Evolutionary conservation across 2,888 invertebrate species (phyloP).

Genomic region (Chaetoderma sp.): DNA sequence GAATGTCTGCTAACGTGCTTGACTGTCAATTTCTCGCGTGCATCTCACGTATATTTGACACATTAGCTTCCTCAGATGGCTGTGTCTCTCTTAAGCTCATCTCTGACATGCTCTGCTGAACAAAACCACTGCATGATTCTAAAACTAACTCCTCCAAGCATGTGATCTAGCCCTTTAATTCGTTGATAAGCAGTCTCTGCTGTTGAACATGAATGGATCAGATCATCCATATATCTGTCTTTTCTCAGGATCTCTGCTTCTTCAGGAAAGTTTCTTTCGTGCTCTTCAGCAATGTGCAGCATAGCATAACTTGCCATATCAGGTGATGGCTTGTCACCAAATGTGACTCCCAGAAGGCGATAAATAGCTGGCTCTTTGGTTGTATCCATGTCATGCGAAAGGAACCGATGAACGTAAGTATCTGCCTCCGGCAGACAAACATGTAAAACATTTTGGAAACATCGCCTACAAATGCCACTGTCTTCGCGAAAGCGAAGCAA

Average conservation of each 20-base stretch:
- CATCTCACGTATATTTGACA: no score
- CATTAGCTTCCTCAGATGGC: no score
- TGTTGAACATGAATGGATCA: slow-evolving; percentile 9
- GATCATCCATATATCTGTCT: slow-evolving; percentile 24
- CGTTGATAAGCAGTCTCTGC: not conserved
- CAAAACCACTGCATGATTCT: slow-evolving; percentile 2
- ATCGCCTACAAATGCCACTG: slow-evolving; percentile 3
- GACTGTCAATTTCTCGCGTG: no score
- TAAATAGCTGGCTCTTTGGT: slow-evolving; percentile 8
- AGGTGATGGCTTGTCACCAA: slow-evolving; percentile 13
- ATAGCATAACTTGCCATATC: slow-evolving; percentile 18
- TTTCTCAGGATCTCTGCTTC: slow-evolving; percentile 9
- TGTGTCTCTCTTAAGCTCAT: no score
- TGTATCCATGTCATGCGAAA: slow-evolving; percentile 12
- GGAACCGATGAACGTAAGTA: slow-evolving; percentile 12
- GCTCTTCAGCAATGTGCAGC: slow-evolving; percentile 6
- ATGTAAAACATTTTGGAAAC: slow-evolving; percentile 11
- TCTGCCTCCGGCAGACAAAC: not conserved
- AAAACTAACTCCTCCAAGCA: slow-evolving; percentile 6
- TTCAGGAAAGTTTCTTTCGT: not conserved
- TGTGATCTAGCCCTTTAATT: not conserved
- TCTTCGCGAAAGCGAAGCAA: not conserved
- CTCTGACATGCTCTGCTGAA: not conserved
- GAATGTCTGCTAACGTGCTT: no score
- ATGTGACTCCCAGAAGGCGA: not conserved